These are phyloP conservation scores for Platypus cylindrus DNA, from an alignment of 2,888 invertebrate species.

Conservation along the genomic window DNA sequence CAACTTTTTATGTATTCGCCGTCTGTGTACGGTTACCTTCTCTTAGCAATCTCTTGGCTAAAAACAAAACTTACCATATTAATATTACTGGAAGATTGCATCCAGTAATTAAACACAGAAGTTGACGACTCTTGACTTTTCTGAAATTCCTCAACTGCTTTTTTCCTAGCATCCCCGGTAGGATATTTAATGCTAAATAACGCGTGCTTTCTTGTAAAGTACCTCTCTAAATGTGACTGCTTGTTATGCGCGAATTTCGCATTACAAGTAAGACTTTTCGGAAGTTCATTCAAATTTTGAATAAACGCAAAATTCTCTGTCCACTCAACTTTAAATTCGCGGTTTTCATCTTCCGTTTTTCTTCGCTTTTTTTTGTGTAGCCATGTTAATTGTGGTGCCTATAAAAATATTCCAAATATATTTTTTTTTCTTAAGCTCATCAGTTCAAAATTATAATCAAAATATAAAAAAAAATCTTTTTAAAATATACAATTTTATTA, in stretches of 20 bases:
- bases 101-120: conserved; percentile 19
- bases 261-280: conserved; percentile 16
- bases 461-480: too few relatives aligned
- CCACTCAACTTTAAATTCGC: conserved; percentile 17
- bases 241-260: conserved; percentile 18
- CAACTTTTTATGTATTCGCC: conserved; percentile 17
- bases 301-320: conserved; percentile 18
- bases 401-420: conserved; percentile 1
- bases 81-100: conserved; percentile 13
- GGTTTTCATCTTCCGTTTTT: conserved; percentile 16
- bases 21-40: conserved; percentile 17
- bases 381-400: conserved; percentile 1
- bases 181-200: conserved; percentile 18
- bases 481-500: too few relatives aligned
- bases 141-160: conserved; percentile 16
- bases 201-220: conserved; percentile 3
- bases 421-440: too few relatives aligned
- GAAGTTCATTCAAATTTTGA: conserved; percentile 12
- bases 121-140: conserved; percentile 18
- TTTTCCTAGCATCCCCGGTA: conserved; percentile 17
- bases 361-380: conserved; percentile 11
- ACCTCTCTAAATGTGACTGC: conserved; percentile 13
- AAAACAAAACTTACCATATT: conserved; percentile 11
- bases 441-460: too few relatives aligned
- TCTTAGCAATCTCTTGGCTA: conserved; percentile 11